Evolutionary conservation across 2,888 invertebrate genomes (phyloP).

Genomic region (Caenorhabditis sp.): DNA sequence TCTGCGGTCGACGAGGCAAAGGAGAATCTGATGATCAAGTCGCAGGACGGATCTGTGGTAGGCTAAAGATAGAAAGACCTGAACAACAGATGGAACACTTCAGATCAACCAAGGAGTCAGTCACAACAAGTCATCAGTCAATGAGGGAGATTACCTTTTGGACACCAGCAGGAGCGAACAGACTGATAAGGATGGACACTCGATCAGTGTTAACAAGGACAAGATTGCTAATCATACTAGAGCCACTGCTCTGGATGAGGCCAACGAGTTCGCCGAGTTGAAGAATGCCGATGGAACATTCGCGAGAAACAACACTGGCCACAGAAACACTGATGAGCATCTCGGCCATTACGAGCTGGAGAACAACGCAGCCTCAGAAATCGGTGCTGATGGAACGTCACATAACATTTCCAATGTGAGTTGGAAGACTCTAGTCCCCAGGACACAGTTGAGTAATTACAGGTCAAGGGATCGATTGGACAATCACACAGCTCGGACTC

Average conservation of each 20-base stretch:
- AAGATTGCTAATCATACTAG: conserved; percentile 45
- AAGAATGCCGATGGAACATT: conserved; percentile 21
- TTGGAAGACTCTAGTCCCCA: too few relatives aligned
- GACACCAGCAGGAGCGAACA: too few relatives aligned
- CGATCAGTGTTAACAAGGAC: conserved; percentile 11
- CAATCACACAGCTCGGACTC: conserved; percentile 27
- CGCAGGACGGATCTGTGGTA: conserved; percentile 30
- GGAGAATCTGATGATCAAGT: conserved; percentile 22
- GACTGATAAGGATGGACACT: conserved; percentile 41
- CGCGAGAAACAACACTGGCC: conserved; percentile 33
- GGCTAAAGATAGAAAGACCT: background rate
- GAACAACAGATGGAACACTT: background rate
- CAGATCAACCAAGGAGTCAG: conserved; percentile 38
- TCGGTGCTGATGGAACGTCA: conserved; percentile 43
- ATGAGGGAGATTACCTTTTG: conserved; percentile 26
- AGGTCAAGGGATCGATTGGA: conserved; percentile 47
- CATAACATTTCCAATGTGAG: conserved; percentile 24
- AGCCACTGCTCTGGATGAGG: conserved; percentile 49
- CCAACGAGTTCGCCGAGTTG: conserved; percentile 17
- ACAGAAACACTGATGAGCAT: conserved; percentile 49
- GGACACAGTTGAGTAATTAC: too few relatives aligned
- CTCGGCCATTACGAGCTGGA: conserved; percentile 32
- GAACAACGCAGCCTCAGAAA: background rate
- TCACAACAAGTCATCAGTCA: conserved; percentile 47
- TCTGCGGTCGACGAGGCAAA: conserved; percentile 44